Evolutionary conservation across 2,797 vertebrate genomes (phyloP), one percentile per base, ranked within the genome.

Genomic region (Myotis findleyi): DNA sequence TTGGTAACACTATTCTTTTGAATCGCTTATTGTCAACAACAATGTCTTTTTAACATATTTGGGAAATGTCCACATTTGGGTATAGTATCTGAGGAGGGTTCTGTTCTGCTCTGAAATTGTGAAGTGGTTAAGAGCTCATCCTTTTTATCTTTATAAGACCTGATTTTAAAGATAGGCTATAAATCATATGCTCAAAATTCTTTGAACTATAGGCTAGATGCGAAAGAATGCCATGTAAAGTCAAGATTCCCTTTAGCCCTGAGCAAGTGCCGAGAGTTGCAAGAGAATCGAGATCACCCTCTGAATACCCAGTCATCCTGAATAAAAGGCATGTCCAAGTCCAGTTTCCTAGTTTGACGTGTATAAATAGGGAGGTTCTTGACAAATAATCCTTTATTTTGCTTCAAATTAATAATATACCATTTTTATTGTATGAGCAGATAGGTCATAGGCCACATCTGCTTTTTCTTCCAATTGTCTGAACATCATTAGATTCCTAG

Each of bases 291-390:
- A 59, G 59, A 33, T 94, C 27, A 27, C 75, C 89, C 33, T 96
- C 91, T 49, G 89, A 81, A 0, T 96, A 91, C 7, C 83, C 86
- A 96, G 59, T 91, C 20, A 11, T 90, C 69, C 0, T 96, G 87
- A 64, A 89, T 17, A 1, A 87, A 79, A 92, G 94, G 92, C 27
- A 94, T 92, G 1, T 75, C 6, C 1, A 79, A 53, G 3, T 7
- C 3, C 25, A 77, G 64, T 12, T 41, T 73, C 8, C 71, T 91
- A 2, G 47, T 27, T 13, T 80, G 33, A 7, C 95, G 87, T 0
- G 85, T 97, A 82, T 94, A 72, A 64, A 97, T 41, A 0, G 81
- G 86, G 10, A 97, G 20, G 30, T 90, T 96, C 73, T 82, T 81
- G 64, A 86, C 33, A 41, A 95, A 38, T 6, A 96, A 21, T 36